Evolutionary conservation across 2,113 vertebrate species (phyloP).

Genomic region (Hypomesus transpacificus): DNA sequence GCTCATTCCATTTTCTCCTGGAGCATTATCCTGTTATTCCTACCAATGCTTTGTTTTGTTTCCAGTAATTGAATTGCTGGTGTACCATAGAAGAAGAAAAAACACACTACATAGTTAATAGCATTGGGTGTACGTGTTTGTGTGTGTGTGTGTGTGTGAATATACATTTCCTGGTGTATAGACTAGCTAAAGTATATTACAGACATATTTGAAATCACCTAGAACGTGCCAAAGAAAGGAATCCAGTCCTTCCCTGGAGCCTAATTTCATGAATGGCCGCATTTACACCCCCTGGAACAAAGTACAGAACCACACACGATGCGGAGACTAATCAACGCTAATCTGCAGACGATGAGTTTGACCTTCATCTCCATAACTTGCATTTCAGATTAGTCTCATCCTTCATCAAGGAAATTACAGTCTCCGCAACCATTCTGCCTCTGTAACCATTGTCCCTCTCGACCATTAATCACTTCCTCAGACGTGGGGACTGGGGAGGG

Average conservation of each 20-base stretch:
- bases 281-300: too few relatives aligned
- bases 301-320: neutral
- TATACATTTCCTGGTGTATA: too few relatives aligned
- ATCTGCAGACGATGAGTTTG: constrained; percentile 19
- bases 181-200: too few relatives aligned
- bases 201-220: too few relatives aligned
- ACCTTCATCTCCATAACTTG: neutral
- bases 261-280: too few relatives aligned
- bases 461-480: constrained; percentile 3
- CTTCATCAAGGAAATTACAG: constrained; percentile 12
- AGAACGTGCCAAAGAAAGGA: too few relatives aligned
- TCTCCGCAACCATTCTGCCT: constrained; percentile 5
- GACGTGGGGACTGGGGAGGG: too few relatives aligned
- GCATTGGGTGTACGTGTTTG: neutral
- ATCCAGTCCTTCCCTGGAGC: too few relatives aligned
- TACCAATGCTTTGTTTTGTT: constrained; percentile 30
- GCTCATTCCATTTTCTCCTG: constrained; percentile 52
- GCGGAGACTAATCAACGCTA: neutral
- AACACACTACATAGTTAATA: too few relatives aligned
- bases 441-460: neutral
- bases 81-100: constrained; percentile 28
- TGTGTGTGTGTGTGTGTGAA: neutral
- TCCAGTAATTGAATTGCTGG: constrained; percentile 56
- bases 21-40: constrained; percentile 39
- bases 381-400: neutral